Percentiles rank a stretch among this genome's conserved stretches.
Evolutionary conservation across 35 echinoderm and acorn worm genomes (phyloP).

Genomic region (Diadema setosum): DNA sequence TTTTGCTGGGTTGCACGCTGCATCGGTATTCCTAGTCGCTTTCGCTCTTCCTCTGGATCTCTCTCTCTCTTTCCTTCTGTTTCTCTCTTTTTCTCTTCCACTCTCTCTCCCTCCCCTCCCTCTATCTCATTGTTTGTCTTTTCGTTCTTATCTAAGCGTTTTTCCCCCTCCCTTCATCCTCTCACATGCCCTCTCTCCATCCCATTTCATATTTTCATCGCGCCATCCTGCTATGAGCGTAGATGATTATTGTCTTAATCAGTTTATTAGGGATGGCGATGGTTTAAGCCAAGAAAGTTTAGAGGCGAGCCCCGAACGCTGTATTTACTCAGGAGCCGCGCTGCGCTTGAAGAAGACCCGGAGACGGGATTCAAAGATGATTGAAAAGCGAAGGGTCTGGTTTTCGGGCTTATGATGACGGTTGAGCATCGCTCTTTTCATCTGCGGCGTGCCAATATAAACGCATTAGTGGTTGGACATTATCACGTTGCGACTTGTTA

Average conservation of each 20-base stretch:
- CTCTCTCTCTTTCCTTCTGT: background rate
- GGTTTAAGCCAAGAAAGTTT: too few relatives aligned
- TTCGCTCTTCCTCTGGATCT: background rate
- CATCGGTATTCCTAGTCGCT: background rate
- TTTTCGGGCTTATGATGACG: too few relatives aligned
- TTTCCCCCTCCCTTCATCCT: background rate
- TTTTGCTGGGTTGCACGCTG: background rate
- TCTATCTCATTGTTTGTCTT: background rate
- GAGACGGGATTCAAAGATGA: background rate
- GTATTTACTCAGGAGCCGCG: slow-evolving; percentile 1
- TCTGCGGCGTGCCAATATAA: background rate
- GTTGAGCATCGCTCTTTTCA: background rate
- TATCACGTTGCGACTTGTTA: slow-evolving; percentile 5
- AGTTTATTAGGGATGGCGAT: background rate
- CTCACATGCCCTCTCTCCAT: too few relatives aligned
- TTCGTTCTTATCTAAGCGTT: background rate
- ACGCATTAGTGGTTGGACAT: slow-evolving; percentile 1
- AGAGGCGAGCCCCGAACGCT: slow-evolving; percentile 1
- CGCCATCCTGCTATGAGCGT: too few relatives aligned
- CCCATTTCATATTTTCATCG: too few relatives aligned
- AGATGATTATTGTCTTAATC: too few relatives aligned
- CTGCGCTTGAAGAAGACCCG: background rate
- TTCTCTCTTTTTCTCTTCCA: background rate
- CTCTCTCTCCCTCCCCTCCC: background rate
- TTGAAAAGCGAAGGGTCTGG: background rate